A percentile compares a stretch with the other conserved stretches of the same genome.
Conservation (phyloP, 2,113 vertebrate genomes). For the Prietella phreatophila region DNA sequence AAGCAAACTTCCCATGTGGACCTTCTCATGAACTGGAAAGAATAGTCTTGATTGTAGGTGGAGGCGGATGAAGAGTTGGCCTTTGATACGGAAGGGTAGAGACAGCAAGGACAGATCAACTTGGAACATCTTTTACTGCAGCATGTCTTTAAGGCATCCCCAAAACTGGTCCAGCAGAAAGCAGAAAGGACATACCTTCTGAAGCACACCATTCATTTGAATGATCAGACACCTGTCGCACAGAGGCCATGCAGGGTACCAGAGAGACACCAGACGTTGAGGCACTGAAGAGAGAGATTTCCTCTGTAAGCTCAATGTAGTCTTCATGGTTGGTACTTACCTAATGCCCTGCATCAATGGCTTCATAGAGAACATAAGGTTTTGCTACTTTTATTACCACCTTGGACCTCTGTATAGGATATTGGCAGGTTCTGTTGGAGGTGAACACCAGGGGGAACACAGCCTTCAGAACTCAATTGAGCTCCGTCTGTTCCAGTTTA, state of each 20-base stretch:
- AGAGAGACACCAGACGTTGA: not conserved
- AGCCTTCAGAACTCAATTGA: not conserved
- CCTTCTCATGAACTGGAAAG: conserved; percentile 10
- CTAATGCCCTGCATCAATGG: not conserved
- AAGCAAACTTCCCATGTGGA: conserved; percentile 24
- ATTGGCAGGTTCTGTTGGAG: not conserved
- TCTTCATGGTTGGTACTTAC: not conserved
- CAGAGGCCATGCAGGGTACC: not conserved
- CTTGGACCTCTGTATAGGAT: not conserved
- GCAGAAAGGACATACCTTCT: not conserved
- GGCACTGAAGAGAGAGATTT: not conserved
- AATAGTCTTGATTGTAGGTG: not conserved
- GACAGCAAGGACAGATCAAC: not conserved
- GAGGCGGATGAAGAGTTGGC: not conserved
- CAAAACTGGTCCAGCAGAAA: not conserved
- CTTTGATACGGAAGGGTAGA: not conserved
- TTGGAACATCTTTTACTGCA: not conserved
- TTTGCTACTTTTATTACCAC: not conserved
- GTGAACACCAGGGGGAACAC: not conserved
- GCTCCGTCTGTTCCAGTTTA: not conserved
- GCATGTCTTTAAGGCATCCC: not conserved
- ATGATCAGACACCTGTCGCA: no score
- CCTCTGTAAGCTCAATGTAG: not conserved
- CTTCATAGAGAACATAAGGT: not conserved
- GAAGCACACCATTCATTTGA: not conserved